phyloP scores from a whole-genome alignment of 1,140 invertebrate species.

The Macrosteles quadrilineatus region DNA sequence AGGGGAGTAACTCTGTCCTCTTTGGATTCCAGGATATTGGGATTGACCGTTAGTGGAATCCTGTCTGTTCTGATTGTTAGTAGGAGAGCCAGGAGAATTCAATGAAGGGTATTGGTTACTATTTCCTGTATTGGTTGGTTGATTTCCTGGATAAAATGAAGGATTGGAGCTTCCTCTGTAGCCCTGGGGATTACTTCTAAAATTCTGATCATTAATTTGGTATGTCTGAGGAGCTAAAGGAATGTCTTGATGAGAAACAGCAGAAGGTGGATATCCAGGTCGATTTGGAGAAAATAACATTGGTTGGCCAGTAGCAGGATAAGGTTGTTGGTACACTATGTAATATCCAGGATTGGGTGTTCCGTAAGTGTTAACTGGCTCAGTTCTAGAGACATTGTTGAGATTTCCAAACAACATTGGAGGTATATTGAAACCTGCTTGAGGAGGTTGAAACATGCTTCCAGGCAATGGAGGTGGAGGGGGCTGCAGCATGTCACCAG shows the following conservation, averaged over 20 bases:
- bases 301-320: not conserved
- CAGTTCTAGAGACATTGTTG: not conserved
- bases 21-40: not conserved
- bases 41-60: not conserved
- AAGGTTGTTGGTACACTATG: not conserved
- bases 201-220: conserved; percentile 14
- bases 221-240: conserved; percentile 11
- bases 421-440: conserved; percentile 4
- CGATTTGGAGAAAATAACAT: conserved; percentile 1
- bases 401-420: conserved; percentile 8
- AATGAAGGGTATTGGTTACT: not conserved
- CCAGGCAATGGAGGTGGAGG: not conserved
- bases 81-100: not conserved
- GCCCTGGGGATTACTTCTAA: too few species aligned
- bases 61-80: not conserved
- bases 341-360: conserved; percentile 9
- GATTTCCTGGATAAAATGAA: not conserved
- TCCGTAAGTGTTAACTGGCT: not conserved
- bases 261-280: not conserved
- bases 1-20: not conserved
- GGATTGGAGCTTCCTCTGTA: too few species aligned
- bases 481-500: not conserved
- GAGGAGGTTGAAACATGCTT: conserved; percentile 2
- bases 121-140: not conserved
- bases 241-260: not conserved